A percentile compares a stretch with the other conserved stretches of the same genome.
phyloP scores from a whole-genome alignment of 2,888 invertebrate genomes.

The Bembecia ichneumoniformis region DNA sequence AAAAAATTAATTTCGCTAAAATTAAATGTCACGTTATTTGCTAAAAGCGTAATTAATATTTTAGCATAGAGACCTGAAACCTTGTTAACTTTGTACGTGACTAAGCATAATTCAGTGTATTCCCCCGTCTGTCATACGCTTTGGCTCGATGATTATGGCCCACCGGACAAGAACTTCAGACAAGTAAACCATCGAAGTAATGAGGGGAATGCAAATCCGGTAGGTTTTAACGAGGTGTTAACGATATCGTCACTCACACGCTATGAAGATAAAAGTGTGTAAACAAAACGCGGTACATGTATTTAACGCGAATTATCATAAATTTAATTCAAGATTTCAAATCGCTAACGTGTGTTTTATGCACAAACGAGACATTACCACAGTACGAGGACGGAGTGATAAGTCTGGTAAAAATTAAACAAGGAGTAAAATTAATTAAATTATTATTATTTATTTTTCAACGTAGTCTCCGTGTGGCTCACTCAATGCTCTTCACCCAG shows the following conservation, averaged over 20 bases:
- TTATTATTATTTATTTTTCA: no score
- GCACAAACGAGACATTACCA: no score
- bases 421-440: no score
- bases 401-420: no score
- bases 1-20: no score
- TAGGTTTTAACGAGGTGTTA: slow-evolving; percentile 13
- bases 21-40: no score
- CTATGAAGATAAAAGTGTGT: slow-evolving; percentile 18
- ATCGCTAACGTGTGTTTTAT: neutral
- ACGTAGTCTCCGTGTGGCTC: no score
- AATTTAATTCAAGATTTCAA: no score
- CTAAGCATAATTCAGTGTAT: slow-evolving; percentile 59
- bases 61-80: slow-evolving; percentile 47
- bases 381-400: no score
- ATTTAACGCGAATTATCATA: no score
- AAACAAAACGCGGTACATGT: neutral
- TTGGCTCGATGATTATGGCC: slow-evolving; percentile 39
- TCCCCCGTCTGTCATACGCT: slow-evolving; percentile 49
- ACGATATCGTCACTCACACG: slow-evolving; percentile 14
- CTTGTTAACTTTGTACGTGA: slow-evolving; percentile 45
- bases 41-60: no score
- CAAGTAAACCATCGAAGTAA: slow-evolving; percentile 33
- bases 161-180: slow-evolving; percentile 28
- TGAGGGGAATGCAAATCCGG: slow-evolving; percentile 40
- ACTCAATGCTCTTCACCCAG: no score